A percentile compares a stretch with the other conserved stretches of the same genome.
Evolutionary conservation across 2,888 invertebrate species (phyloP).

Genomic region (Tiphia femorata): DNA sequence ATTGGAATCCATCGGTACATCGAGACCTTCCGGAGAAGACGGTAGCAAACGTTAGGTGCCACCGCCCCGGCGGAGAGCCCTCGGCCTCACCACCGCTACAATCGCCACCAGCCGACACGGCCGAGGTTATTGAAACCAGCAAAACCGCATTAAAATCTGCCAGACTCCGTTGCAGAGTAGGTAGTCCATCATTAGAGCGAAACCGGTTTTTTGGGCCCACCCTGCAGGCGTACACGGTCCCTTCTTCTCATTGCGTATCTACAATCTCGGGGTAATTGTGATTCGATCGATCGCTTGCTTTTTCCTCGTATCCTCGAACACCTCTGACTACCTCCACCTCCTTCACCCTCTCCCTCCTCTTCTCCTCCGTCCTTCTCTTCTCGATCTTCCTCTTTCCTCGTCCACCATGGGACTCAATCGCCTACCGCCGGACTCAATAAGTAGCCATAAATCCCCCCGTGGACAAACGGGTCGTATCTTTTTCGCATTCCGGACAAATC

Average conservation of each 20-base stretch:
- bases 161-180: conserved; percentile 32
- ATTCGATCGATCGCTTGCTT: conserved; percentile 25
- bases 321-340: background rate
- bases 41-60: no score
- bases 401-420: no score
- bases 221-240: conserved; percentile 35
- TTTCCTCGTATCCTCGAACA: conserved; percentile 7
- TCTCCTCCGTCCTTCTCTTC: no score
- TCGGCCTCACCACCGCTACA: no score
- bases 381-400: no score
- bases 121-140: conserved; percentile 36
- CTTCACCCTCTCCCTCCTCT: background rate
- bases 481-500: conserved; percentile 20
- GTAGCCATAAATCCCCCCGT: no score
- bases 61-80: no score
- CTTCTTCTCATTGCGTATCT: conserved; percentile 38
- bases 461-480: no score
- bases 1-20: no score
- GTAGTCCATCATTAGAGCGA: conserved; percentile 48
- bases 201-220: conserved; percentile 54
- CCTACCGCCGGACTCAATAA: no score
- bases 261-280: conserved; percentile 9
- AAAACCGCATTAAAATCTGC: conserved; percentile 42
- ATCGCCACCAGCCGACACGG: no score
- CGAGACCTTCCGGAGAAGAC: no score